Evolutionary conservation across 2,888 invertebrate genomes (phyloP).

Genomic region (Drosophila testacea): DNA sequence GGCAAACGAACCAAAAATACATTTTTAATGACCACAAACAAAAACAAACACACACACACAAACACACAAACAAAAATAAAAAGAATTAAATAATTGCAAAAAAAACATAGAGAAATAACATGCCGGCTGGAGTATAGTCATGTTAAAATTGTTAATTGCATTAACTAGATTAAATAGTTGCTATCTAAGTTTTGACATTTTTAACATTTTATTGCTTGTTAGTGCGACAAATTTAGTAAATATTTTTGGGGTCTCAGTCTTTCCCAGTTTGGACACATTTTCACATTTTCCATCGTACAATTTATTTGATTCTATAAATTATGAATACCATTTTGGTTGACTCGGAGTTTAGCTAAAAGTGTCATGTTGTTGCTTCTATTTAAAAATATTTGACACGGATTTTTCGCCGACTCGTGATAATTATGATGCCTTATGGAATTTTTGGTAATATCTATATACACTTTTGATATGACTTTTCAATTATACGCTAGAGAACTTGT

Average conservation of each 20-base stretch:
- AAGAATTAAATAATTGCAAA: slow-evolving; percentile 13
- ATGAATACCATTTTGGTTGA: slow-evolving; percentile 68
- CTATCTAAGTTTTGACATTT: slow-evolving; percentile 73
- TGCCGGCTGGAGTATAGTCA: slow-evolving; percentile 77
- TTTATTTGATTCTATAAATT: slow-evolving; percentile 55
- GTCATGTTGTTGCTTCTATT: slow-evolving; percentile 68
- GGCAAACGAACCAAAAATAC: slow-evolving; percentile 48
- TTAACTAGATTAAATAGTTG: slow-evolving; percentile 84
- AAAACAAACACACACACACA: slow-evolving; percentile 9
- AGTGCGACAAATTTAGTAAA: slow-evolving; percentile 82
- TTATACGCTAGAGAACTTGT: slow-evolving; percentile 3
- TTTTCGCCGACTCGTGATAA: slow-evolving; percentile 43
- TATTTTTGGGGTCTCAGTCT: slow-evolving; percentile 63
- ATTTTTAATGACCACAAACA: slow-evolving; percentile 48
- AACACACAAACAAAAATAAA: slow-evolving; percentile 36
- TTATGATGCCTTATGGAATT: slow-evolving; percentile 55
- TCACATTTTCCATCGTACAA: slow-evolving; percentile 11
- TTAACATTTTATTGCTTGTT: slow-evolving; percentile 83
- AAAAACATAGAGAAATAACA: slow-evolving; percentile 43
- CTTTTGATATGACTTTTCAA: slow-evolving; percentile 24
- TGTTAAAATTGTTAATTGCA: slow-evolving; percentile 83
- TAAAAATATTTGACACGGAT: slow-evolving; percentile 79
- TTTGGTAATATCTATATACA: slow-evolving; percentile 34
- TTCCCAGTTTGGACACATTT: slow-evolving; percentile 45
- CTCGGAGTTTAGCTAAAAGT: slow-evolving; percentile 65